These are phyloP conservation scores for Liposcelis brunnea DNA, from an alignment of 2,888 invertebrate species.

Conservation along the genomic window DNA sequence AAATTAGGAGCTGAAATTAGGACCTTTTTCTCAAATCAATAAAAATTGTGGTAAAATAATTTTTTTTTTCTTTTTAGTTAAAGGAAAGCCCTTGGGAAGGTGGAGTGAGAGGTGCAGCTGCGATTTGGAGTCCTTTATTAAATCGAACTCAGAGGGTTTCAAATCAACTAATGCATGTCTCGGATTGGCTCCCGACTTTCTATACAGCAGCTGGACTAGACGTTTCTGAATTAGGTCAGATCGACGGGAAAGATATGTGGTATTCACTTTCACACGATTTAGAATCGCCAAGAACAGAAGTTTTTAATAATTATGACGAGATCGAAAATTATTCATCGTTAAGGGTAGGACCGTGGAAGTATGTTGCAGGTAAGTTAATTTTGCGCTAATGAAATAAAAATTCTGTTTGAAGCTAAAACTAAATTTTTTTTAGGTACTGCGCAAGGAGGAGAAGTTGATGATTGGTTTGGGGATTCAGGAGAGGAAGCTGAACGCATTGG, in stretches of 20 bases:
- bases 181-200: constrained; percentile 54
- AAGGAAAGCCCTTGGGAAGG: constrained; percentile 58
- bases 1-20: too few relatives aligned
- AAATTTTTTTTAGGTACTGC: constrained; percentile 13
- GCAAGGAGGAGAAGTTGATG: constrained; percentile 22
- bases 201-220: constrained; percentile 35
- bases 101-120: constrained; percentile 37
- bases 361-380: constrained; percentile 22
- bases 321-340: constrained; percentile 24
- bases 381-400: background rate
- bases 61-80: constrained; percentile 27
- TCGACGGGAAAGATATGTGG: constrained; percentile 27
- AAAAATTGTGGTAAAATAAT: background rate
- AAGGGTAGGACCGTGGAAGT: constrained; percentile 26
- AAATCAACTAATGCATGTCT: constrained; percentile 42
- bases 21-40: background rate
- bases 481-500: background rate
- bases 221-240: constrained; percentile 13
- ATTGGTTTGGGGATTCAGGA: constrained; percentile 35
- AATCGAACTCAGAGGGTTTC: constrained; percentile 37
- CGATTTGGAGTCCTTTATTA: constrained; percentile 43
- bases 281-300: constrained; percentile 27
- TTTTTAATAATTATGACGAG: constrained; percentile 33
- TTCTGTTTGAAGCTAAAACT: background rate
- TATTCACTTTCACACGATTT: constrained; percentile 24